Conservation (phyloP, 2,797 vertebrate species). For the Sus cebifrons region DNA sequence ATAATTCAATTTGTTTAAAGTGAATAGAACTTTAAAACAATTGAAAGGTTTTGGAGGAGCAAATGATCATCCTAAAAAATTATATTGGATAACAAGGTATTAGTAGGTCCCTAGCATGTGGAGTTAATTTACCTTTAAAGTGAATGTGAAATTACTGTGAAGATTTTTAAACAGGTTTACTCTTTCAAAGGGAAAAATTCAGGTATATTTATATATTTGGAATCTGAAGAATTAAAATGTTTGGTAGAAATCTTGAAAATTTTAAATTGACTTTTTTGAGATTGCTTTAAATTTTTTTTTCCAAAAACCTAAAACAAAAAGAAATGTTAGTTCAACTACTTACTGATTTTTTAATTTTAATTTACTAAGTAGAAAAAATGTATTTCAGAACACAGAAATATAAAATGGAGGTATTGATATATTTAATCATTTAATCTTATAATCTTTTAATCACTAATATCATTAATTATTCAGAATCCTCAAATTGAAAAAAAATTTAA, state of each 20-base stretch:
- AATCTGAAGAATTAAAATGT: background rate
- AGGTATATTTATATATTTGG: background rate
- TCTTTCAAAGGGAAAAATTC: background rate
- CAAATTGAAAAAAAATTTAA: background rate
- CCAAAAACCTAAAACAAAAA: slow-evolving; percentile 2
- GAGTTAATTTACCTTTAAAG: background rate
- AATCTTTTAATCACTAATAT: background rate
- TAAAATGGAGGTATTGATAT: background rate
- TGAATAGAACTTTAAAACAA: background rate
- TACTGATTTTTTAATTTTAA: background rate
- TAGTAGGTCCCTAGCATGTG: background rate
- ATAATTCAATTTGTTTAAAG: background rate
- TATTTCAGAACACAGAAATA: background rate
- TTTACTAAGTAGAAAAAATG: background rate
- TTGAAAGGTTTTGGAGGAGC: background rate
- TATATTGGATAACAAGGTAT: background rate
- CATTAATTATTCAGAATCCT: background rate
- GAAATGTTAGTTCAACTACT: background rate
- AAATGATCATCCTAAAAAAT: slow-evolving; percentile 42
- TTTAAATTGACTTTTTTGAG: background rate
- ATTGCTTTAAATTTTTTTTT: background rate
- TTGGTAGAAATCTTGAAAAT: background rate
- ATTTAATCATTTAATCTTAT: background rate
- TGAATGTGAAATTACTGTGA: background rate
- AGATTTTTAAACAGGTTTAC: background rate